A percentile compares a stretch with the other conserved stretches of the same genome.
Conservation (phyloP, 2,888 invertebrate genomes). For the Chrysopilus asiliformis region DNA sequence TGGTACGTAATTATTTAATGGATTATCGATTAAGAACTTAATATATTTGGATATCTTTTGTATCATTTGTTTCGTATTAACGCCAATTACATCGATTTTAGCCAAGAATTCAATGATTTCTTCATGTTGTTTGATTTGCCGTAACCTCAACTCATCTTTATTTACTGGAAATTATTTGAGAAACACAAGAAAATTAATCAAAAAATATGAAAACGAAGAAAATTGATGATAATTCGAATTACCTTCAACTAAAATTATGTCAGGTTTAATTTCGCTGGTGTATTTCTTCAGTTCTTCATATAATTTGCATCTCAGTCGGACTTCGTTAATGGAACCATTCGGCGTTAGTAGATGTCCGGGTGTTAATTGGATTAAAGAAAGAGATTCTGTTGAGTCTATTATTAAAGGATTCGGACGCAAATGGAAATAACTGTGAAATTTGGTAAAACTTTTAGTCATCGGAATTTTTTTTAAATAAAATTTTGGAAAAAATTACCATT, state of each 20-base stretch:
- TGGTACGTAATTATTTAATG: slow-evolving; percentile 28
- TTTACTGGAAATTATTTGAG: slow-evolving; percentile 23
- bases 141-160: slow-evolving; percentile 21
- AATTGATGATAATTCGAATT: slow-evolving; percentile 4
- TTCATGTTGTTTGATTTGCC: slow-evolving; percentile 25
- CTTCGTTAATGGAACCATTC: slow-evolving; percentile 29
- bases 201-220: too few relatives aligned
- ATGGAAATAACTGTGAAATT: slow-evolving; percentile 15
- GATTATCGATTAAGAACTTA: slow-evolving; percentile 28
- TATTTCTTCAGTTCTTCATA: slow-evolving; percentile 27
- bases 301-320: slow-evolving; percentile 29
- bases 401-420: slow-evolving; percentile 30
- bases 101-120: slow-evolving; percentile 27
- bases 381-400: slow-evolving; percentile 26
- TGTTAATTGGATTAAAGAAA: slow-evolving; percentile 27
- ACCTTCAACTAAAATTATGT: slow-evolving; percentile 29
- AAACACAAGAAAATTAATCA: slow-evolving; percentile 6
- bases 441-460: slow-evolving; percentile 2
- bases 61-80: slow-evolving; percentile 23
- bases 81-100: slow-evolving; percentile 23
- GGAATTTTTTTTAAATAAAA: slow-evolving; percentile 1
- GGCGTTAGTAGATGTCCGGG: slow-evolving; percentile 31
- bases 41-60: slow-evolving; percentile 24
- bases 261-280: slow-evolving; percentile 27
- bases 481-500: slow-evolving; percentile 21